Conservation (phyloP, 2,797 vertebrate species). For the Uromys caudimaculatus region DNA sequence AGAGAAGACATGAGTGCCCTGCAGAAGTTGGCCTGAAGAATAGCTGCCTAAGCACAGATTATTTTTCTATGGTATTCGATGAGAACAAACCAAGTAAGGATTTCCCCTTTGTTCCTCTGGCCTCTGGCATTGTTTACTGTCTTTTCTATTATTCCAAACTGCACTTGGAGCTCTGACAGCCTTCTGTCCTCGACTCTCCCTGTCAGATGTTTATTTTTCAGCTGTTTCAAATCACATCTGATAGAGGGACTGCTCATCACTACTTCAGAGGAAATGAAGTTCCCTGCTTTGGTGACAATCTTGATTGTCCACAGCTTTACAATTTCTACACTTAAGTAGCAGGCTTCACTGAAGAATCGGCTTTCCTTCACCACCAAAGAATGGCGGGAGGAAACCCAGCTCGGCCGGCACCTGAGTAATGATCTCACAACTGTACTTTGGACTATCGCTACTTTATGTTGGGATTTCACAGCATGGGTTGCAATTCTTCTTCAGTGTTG, state of each 20-base stretch:
- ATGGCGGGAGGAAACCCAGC: neutral
- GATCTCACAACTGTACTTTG: neutral
- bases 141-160: conserved; percentile 39
- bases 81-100: conserved; percentile 70
- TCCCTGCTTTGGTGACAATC: conserved; percentile 60
- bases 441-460: neutral
- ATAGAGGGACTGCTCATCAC: neutral
- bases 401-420: neutral
- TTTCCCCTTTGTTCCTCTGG: conserved; percentile 61
- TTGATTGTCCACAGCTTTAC: conserved; percentile 55
- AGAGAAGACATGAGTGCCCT: conserved; percentile 34
- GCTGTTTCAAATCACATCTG: conserved; percentile 72
- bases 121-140: conserved; percentile 36
- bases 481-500: neutral
- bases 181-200: conserved; percentile 49
- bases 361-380: conserved; percentile 45
- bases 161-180: conserved; percentile 45
- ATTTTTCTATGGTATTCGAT: conserved; percentile 70
- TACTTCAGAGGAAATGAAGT: conserved; percentile 56
- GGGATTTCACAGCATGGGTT: neutral
- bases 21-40: conserved; percentile 57
- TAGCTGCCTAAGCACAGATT: conserved; percentile 55
- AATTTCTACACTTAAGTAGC: conserved; percentile 17
- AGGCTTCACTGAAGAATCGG: conserved; percentile 39
- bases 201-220: conserved; percentile 60